Base-by-base conservation (phyloP, 92 coral and sea anemone genomes). In the Pocillopora grandis region DNA sequence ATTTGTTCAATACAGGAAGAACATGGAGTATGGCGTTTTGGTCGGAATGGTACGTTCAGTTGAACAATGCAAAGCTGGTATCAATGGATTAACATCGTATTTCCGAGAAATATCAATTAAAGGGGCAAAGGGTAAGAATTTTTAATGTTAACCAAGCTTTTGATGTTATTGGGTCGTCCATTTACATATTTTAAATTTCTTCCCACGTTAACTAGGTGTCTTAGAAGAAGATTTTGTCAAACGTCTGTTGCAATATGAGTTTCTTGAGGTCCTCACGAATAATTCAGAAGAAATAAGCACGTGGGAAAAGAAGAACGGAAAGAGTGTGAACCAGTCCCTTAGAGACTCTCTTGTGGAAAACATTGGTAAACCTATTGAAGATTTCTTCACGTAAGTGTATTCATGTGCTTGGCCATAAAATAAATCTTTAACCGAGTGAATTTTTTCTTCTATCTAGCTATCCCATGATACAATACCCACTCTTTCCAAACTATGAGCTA, bases 301-400 rank as follows among this genome's bases (percentile, higher is more conserved):
- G 52, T 95, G 98, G 98, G 23, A 71, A 49, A 64, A 48, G 9
- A 83, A 85, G 17, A 76, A 88, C 56, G 88, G 87, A 52, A 87
- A 88, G 64, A 58, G 89, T 0, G 91, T 87, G 7, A 89, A 75
- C 61, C 93, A 88, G 21, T 88, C 95, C 8, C 76, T 95, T 57
- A 88, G 83, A 36, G 80, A 88, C 20, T 90, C 84, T 27, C 65
- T 92, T 48, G 69, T 95, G 13, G 93, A 93, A 21, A 85, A 88
- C 84, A 80, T 95, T 15, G 98, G 98, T 16, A 90, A 88, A 83
- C 98, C 98, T 3, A 79, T 95, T 36, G 81, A 90, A 66, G 80
- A 84, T 10, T 80, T 93, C 21, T 88, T 95, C 87, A 89, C 87
- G 91, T 95, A 73, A 65, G 76, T 31, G 14, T 9, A 33, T 23